Evolutionary conservation across 92 coral and sea anemone species (phyloP), one percentile per base, ranked within the genome.

Genomic region (Nematostella vectensis): DNA sequence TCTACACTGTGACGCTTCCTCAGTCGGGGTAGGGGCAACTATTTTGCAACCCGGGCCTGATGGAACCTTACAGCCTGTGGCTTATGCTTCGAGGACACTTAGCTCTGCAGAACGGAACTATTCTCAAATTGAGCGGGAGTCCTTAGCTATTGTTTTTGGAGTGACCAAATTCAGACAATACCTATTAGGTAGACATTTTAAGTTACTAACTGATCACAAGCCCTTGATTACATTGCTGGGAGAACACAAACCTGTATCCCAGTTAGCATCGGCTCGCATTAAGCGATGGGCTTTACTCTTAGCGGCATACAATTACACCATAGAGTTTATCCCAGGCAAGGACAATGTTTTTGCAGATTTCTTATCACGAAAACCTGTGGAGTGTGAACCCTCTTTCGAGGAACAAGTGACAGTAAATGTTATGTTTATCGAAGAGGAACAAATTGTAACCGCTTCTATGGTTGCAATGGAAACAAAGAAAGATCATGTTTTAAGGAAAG

Each of bases 211-310:
- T n/a, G n/a, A n/a, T 67, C 70, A 68, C 77, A 60, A 75, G 37
- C 71, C 77, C 27, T 68, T 75, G 55, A 75, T 68, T 45, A 75
- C 77, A 1, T 45, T 68, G 17, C 75, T 75, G 15, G 81, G 76
- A 54, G 76, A 67, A 49, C 76, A 75, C 67, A 68, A 75, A 43
- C 48, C 81, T 47, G 70, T 68, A 10, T 56, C 69, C 15, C 77
- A 75, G 62, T 15, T 69, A 50, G 77, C 70, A 0, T 75, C 77
- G 3, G 65, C 82, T 54, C 58, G 77, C 17, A 60, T 75, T 8
- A 76, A 69, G 39, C 19, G 71, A 30, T 61, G 71, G 65, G 17
- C 75, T 4, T 58, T 72, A 10, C 78, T 76, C 44, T 59, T 76
- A 42, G 67, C 78, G 28, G 83, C 64, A 2, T 61, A 69, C 27